A percentile compares a stretch with the other conserved stretches of the same genome.
Evolutionary conservation across 2,113 vertebrate species (phyloP).

Genomic region (Heptranchias perlo): DNA sequence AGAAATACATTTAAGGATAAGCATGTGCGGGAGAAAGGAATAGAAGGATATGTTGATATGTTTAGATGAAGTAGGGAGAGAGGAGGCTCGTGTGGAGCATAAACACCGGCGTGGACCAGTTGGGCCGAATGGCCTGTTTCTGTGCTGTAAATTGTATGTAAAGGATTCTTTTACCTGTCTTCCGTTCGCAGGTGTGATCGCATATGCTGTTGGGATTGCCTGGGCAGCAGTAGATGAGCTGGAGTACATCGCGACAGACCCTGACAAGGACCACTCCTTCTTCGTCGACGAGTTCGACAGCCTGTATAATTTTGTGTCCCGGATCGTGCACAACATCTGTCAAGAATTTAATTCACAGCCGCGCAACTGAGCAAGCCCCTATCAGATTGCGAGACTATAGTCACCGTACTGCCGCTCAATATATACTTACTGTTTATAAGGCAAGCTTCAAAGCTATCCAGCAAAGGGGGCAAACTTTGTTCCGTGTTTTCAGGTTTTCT

Average conservation of each 20-base stretch:
- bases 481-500: background rate
- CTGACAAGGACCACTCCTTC: conserved; percentile 86
- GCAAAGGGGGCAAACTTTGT: background rate
- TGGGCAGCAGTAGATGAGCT: conserved; percentile 96
- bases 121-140: background rate
- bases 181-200: conserved; percentile 75
- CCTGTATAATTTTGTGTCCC: conserved; percentile 78
- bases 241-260: conserved; percentile 87
- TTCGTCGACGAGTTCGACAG: conserved; percentile 95
- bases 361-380: conserved; percentile 67
- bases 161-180: background rate
- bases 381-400: background rate
- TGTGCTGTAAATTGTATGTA: background rate
- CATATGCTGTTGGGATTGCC: conserved; percentile 84
- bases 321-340: conserved; percentile 90
- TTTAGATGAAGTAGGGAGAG: no score
- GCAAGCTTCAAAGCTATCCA: conserved; percentile 6
- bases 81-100: no score
- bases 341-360: conserved; percentile 95
- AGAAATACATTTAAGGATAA: background rate
- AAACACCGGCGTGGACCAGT: background rate
- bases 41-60: background rate
- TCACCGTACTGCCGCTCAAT: background rate
- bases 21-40: background rate
- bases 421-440: background rate